Conservation (phyloP, 2,888 invertebrate genomes). For the Timema podura region DNA sequence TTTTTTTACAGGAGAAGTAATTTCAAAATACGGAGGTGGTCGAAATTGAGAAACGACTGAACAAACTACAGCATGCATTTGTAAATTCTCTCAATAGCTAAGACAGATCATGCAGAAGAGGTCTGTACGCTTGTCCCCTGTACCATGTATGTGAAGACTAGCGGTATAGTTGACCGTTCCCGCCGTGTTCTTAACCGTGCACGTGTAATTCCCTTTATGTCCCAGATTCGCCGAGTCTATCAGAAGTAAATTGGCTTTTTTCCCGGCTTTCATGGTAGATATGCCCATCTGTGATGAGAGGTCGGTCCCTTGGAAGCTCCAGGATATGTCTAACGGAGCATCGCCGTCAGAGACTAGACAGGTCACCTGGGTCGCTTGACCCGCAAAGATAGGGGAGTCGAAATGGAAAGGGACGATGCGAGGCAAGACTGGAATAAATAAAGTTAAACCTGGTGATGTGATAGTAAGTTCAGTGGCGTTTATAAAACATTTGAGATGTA, state of each 20-base stretch:
- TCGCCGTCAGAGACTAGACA: slow-evolving; percentile 61
- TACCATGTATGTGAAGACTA: slow-evolving; percentile 28
- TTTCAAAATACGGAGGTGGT: no score
- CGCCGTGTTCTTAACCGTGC: slow-evolving; percentile 41
- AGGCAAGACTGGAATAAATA: slow-evolving; percentile 65
- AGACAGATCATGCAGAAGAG: no score
- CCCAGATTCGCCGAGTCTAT: slow-evolving; percentile 40
- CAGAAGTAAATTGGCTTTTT: slow-evolving; percentile 48
- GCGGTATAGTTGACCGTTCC: slow-evolving; percentile 40
- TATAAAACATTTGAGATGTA: no score
- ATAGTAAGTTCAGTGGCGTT: no score
- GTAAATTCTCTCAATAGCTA: no score
- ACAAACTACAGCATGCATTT: no score
- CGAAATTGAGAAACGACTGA: no score
- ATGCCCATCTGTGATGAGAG: slow-evolving; percentile 42
- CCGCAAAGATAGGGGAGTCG: slow-evolving; percentile 68
- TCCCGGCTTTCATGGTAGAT: slow-evolving; percentile 46
- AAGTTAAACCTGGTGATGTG: neutral
- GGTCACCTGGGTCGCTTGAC: slow-evolving; percentile 72
- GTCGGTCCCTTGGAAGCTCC: slow-evolving; percentile 51
- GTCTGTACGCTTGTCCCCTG: no score
- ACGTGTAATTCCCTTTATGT: slow-evolving; percentile 44
- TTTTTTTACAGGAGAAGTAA: no score
- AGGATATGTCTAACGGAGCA: slow-evolving; percentile 51
- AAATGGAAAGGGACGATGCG: slow-evolving; percentile 78